Evolutionary conservation across 2,113 vertebrate genomes (phyloP).

Genomic region (Prolemur simus): DNA sequence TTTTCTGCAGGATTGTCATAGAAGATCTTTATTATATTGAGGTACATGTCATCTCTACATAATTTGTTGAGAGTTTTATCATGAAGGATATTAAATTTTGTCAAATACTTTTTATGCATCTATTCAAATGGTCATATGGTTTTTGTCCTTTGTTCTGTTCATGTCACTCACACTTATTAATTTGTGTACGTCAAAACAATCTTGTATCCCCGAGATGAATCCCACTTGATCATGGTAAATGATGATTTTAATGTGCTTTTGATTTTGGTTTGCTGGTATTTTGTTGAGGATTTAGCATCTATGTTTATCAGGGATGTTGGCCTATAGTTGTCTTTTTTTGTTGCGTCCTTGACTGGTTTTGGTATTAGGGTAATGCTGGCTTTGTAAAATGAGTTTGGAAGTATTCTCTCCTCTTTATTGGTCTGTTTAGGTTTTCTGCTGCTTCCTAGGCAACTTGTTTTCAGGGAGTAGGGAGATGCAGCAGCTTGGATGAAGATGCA

Average conservation of each 20-base stretch:
- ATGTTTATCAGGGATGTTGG: not conserved
- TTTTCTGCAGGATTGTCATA: not conserved
- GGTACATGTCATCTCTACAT: not conserved
- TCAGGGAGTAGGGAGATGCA: not conserved
- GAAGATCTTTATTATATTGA: not conserved
- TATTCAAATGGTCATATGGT: not conserved
- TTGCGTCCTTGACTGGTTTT: not conserved
- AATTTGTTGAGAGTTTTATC: not conserved
- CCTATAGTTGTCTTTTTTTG: not conserved
- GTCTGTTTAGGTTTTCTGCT: too few relatives aligned
- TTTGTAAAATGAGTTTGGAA: too few relatives aligned
- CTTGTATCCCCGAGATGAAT: not conserved
- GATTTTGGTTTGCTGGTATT: not conserved
- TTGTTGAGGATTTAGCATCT: not conserved
- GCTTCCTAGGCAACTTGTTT: not conserved
- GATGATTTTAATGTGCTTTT: not conserved
- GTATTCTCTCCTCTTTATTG: too few relatives aligned
- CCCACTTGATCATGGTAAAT: not conserved
- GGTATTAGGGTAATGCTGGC: not conserved
- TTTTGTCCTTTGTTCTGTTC: not conserved
- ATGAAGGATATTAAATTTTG: not conserved
- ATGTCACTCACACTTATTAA: not conserved
- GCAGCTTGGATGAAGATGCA: too few relatives aligned
- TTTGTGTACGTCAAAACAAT: not conserved
- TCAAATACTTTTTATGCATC: not conserved